A percentile compares a stretch with the other conserved stretches of the same genome.
Conservation (phyloP, 1,140 invertebrate genomes). For the Lutraria rhynchaena region DNA sequence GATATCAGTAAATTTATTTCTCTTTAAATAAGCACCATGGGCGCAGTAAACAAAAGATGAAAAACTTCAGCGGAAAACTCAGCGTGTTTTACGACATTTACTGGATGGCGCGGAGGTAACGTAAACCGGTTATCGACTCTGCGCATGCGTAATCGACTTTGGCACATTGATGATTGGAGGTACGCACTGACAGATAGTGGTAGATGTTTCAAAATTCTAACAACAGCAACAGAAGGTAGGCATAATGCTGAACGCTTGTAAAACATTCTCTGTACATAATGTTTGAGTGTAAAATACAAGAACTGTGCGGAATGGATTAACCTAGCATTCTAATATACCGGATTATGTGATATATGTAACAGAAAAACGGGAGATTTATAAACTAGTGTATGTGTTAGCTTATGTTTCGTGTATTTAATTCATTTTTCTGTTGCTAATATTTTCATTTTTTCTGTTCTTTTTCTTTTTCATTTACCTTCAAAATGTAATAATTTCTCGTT, state of each 20-base stretch:
- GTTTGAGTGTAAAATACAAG: too few species aligned
- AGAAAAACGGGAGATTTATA: too few species aligned
- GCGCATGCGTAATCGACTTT: constrained; percentile 35
- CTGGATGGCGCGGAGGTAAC: constrained; percentile 26
- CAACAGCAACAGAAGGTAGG: constrained; percentile 15
- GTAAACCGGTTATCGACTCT: constrained; percentile 7
- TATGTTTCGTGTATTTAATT: too few species aligned
- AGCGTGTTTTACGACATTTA: constrained; percentile 26
- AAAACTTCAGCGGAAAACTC: constrained; percentile 1
- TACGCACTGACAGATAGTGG: constrained; percentile 23
- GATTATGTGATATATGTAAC: too few species aligned
- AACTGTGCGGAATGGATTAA: too few species aligned
- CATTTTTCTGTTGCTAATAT: too few species aligned
- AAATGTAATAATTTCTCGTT: too few species aligned
- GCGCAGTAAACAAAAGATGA: constrained; percentile 15
- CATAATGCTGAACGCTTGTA: not conserved
- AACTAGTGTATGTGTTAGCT: too few species aligned
- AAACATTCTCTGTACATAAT: not conserved
- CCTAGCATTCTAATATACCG: too few species aligned
- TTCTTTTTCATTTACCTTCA: too few species aligned
- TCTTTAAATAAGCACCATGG: constrained; percentile 17
- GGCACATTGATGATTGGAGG: constrained; percentile 10
- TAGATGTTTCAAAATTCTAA: constrained; percentile 32
- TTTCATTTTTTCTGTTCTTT: too few species aligned
- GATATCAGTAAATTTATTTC: constrained; percentile 17